phyloP scores from a whole-genome alignment of 1,140 invertebrate species.

The Drosophila lowei region DNA sequence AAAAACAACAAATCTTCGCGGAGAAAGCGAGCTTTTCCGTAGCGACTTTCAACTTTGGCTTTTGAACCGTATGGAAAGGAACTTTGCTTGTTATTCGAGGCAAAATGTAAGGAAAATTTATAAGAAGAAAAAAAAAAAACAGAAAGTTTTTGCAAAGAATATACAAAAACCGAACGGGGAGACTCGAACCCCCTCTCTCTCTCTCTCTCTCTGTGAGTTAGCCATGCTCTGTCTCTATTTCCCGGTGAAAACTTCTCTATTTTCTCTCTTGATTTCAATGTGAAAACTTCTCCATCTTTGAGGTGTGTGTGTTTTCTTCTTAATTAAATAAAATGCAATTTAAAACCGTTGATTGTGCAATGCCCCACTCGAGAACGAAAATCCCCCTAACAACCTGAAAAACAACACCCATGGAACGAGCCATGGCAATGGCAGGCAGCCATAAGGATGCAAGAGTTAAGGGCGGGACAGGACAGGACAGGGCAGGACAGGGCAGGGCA shows the following conservation, averaged over 20 bases:
- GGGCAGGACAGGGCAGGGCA: neutral
- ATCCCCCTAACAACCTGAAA: slow-evolving; percentile 53
- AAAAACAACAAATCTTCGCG: slow-evolving; percentile 24
- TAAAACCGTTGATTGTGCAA: slow-evolving; percentile 69
- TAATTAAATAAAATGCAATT: slow-evolving; percentile 76
- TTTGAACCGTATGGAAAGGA: slow-evolving; percentile 1
- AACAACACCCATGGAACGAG: slow-evolving; percentile 59
- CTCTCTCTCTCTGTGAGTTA: neutral
- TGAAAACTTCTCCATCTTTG: slow-evolving; percentile 4
- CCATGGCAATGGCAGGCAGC: slow-evolving; percentile 20
- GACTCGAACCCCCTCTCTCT: neutral
- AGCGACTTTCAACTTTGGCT: too few relatives aligned
- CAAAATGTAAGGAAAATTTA: too few relatives aligned
- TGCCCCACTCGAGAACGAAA: slow-evolving; percentile 24
- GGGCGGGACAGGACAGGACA: neutral
- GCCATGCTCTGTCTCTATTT: slow-evolving; percentile 37
- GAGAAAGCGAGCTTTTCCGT: slow-evolving; percentile 9
- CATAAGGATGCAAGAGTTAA: slow-evolving; percentile 66
- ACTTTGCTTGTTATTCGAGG: slow-evolving; percentile 24
- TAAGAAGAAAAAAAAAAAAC: slow-evolving; percentile 22
- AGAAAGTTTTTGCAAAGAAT: slow-evolving; percentile 26
- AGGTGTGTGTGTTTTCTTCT: slow-evolving; percentile 40
- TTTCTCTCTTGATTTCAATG: neutral
- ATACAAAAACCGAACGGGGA: too few relatives aligned
- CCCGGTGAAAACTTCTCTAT: neutral